Evolutionary conservation across 2,797 vertebrate genomes (phyloP), one percentile per base, ranked within the genome.

Genomic region (Propithecus perrieri): DNA sequence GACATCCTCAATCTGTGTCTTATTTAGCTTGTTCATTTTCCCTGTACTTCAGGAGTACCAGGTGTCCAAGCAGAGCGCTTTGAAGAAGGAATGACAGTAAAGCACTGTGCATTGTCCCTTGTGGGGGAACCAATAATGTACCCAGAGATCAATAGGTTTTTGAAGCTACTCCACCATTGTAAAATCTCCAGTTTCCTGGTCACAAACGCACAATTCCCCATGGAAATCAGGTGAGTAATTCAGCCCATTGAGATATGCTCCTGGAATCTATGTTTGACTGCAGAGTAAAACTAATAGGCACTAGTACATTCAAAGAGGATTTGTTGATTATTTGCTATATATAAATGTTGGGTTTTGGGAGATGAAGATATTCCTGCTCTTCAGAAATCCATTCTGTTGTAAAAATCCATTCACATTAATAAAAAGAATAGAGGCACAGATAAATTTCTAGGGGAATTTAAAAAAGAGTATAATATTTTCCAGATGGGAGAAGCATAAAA

Each of bases 81-180:
- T 11, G 98, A 99, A 69, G 99, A 99, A 86, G 99, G 99, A 0
- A 97, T 99, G 98, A 92, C 81, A 0, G 99, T 98, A 4, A 99
- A 99, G 93, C 99, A 99, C 98, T 99, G 99, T 0, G 99, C 99
- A 0, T 98, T 99, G 69, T 99, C 99, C 3, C 98, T 99, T 93
- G 99, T 99, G 95, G 99, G 99, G 0, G 99, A 99, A 94, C 99
- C 99, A 8, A 99, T 99, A 97, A 99, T 99, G 99, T 99, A 99
- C 98, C 99, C 99, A 0, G 98, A 99, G 98, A 99, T 99, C 98
- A 99, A 99, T 97, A 48, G 94, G 22, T 99, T 99, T 4, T 94
- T 99, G 71, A 98, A 98, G 94, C 99, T 99, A 12, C 99, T 99
- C 59, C 99, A 99, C 95, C 98, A 98, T 33, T 98, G 94, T 0